Evolutionary conservation across 2,888 invertebrate species (phyloP).

Genomic region (Caenorhabditis sp.): DNA sequence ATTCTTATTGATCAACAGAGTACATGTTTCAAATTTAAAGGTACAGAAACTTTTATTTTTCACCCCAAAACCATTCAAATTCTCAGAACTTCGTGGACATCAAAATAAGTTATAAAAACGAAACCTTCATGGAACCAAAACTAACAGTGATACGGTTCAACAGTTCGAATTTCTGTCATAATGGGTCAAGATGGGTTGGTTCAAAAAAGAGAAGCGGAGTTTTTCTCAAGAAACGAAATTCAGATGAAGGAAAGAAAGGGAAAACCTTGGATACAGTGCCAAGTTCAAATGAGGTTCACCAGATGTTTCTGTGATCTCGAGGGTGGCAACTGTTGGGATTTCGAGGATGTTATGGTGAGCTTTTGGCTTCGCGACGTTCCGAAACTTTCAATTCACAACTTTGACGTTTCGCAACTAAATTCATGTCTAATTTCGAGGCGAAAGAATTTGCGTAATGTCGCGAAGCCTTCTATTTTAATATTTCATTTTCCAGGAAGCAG

Average conservation of each 20-base stretch:
- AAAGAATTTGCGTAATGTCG: too few species aligned
- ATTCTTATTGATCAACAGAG: conserved; percentile 2
- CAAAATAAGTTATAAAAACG: not conserved
- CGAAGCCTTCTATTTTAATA: too few species aligned
- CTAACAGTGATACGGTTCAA: not conserved
- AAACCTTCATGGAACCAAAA: not conserved
- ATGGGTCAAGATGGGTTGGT: not conserved
- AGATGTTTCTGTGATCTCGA: conserved; percentile 2
- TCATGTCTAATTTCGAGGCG: too few species aligned
- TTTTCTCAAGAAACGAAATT: not conserved
- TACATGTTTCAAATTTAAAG: not conserved
- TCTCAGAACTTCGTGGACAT: conserved; percentile 21
- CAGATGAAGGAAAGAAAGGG: not conserved
- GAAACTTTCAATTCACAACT: too few species aligned
- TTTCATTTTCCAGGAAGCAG: conserved; percentile 2
- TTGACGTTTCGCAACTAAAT: too few species aligned
- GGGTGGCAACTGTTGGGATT: conserved; percentile 16
- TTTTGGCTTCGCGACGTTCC: too few species aligned
- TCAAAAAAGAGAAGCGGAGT: not conserved
- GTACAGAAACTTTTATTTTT: not conserved
- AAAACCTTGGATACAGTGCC: not conserved
- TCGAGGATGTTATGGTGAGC: conserved; percentile 7
- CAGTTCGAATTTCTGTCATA: not conserved
- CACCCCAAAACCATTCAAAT: not conserved
- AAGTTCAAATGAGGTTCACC: not conserved